Evolutionary conservation across 1,140 invertebrate species (phyloP), one percentile per base, ranked within the genome.

Genomic region (Pogonus chalceus): DNA sequence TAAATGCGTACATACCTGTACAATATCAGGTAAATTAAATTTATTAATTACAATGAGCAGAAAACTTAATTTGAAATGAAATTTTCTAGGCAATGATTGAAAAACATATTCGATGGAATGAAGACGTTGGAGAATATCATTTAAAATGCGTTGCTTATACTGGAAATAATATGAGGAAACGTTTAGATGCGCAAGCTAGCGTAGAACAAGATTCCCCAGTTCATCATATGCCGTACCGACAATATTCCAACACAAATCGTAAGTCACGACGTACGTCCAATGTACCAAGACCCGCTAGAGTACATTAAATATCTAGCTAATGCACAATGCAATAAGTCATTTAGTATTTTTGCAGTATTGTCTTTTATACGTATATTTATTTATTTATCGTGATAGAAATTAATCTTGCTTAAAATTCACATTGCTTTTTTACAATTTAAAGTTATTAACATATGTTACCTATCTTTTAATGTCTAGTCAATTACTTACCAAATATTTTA

Each of bases 121-220:
- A 98, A 72, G 94, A 98, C 62, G 93, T 96, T 47, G 95, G 94
- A 16, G 96, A 99, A 71, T 99, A 95, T 91, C 93, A 98, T 69
- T 78, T 98, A 10, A 90, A 90, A 68, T 97, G 94, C 74, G 92
- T 99, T 1, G 96, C 96, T 0, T 99, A 99, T 69, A 96, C 95
- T 14, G 96, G 96, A 0, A 99, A 99, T 72, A 99, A 99, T 68
- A 98, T 99, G 91, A 75, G 88, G 20, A 91, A 91, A 66, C 71
- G 71, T 51, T 16, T 18, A 18, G 37, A 43, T 9, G 18, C 37
- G 4, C 3, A 9, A 12, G 18, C 18, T 10, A 4, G 7, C 7
- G 26, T 31, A 7, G 37, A 43, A 18, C 9, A 12, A 4, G 18
- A 43, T 4, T 12, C 37, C 4, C 37, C 37, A 16, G 3, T 4